phyloP scores from a whole-genome alignment of 2,113 vertebrate genomes.

The Uria aalge region DNA sequence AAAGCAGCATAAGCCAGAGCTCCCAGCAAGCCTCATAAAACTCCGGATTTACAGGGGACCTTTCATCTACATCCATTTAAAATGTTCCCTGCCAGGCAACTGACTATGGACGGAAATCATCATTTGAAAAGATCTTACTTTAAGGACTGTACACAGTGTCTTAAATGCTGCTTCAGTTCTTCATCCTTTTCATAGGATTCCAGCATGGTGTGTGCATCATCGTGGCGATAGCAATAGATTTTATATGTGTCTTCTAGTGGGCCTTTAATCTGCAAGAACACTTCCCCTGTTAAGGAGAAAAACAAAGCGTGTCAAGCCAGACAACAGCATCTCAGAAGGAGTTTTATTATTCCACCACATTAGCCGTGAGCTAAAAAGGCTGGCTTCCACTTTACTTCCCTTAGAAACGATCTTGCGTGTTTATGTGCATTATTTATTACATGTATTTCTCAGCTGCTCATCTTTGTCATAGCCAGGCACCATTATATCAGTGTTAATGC shows the following conservation, averaged over 20 bases:
- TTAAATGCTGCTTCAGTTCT: slow-evolving; percentile 87
- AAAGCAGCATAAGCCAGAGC: slow-evolving; percentile 51
- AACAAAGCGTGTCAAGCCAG: slow-evolving; percentile 52
- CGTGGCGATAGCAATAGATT: slow-evolving; percentile 94
- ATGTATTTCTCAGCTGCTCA: slow-evolving; percentile 59
- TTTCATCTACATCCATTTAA: slow-evolving; percentile 70
- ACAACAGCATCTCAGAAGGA: slow-evolving; percentile 24
- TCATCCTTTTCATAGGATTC: slow-evolving; percentile 92
- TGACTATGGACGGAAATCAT: slow-evolving; percentile 32
- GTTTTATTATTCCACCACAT: slow-evolving; percentile 41
- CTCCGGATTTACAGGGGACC: slow-evolving; percentile 53
- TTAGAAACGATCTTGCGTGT: slow-evolving; percentile 35
- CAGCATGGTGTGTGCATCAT: slow-evolving; percentile 87
- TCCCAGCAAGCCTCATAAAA: slow-evolving; percentile 60
- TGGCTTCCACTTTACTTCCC: slow-evolving; percentile 12
- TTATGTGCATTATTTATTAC: slow-evolving; percentile 70
- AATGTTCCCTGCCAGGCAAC: slow-evolving; percentile 62
- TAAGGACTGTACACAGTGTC: slow-evolving; percentile 83
- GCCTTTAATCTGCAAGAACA: slow-evolving; percentile 90
- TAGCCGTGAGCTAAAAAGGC: slow-evolving; percentile 43
- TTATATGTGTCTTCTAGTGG: slow-evolving; percentile 93
- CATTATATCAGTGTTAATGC: slow-evolving; percentile 55
- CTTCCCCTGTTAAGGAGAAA: slow-evolving; percentile 81
- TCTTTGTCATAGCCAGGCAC: slow-evolving; percentile 55
- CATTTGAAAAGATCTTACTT: slow-evolving; percentile 83